Conservation (phyloP, 2,113 vertebrate genomes). For the Spea multiplicata region DNA sequence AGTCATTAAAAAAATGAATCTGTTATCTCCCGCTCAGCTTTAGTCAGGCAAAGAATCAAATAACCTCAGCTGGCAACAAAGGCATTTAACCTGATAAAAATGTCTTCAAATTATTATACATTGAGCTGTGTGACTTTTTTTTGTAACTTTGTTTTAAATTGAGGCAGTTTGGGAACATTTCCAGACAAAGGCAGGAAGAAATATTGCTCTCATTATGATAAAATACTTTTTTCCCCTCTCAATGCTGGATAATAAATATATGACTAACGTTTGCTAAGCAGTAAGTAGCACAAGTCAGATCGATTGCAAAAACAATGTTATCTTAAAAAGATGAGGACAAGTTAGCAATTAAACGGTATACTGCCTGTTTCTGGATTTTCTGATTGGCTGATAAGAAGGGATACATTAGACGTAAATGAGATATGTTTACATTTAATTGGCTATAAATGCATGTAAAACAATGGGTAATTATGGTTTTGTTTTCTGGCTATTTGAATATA, state of each 20-base stretch:
- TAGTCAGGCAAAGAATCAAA: constrained; percentile 52
- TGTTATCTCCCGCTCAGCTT: constrained; percentile 59
- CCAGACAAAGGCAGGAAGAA: constrained; percentile 37
- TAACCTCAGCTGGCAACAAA: constrained; percentile 32
- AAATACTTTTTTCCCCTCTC: constrained; percentile 14
- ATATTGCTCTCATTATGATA: constrained; percentile 37
- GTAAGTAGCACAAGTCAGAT: constrained; percentile 17
- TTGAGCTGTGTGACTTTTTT: constrained; percentile 36
- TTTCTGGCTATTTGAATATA: too few species aligned
- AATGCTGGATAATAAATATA: constrained; percentile 42
- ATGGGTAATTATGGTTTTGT: too few species aligned
- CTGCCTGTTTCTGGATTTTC: background rate
- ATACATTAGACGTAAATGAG: too few species aligned
- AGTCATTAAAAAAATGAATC: constrained; percentile 62
- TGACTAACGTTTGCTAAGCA: constrained; percentile 25
- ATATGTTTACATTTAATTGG: too few species aligned
- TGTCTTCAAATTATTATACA: constrained; percentile 30
- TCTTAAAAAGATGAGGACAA: constrained; percentile 21
- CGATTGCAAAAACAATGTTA: constrained; percentile 40
- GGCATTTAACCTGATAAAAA: constrained; percentile 42
- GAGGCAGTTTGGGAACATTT: constrained; percentile 29
- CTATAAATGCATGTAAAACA: too few species aligned
- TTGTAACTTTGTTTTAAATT: constrained; percentile 36
- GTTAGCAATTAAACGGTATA: constrained; percentile 3
- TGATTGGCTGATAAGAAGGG: too few species aligned